Percentiles rank a stretch among this genome's conserved stretches.
Conservation (phyloP, 1,140 invertebrate species). For the Bombus sibiricus region DNA sequence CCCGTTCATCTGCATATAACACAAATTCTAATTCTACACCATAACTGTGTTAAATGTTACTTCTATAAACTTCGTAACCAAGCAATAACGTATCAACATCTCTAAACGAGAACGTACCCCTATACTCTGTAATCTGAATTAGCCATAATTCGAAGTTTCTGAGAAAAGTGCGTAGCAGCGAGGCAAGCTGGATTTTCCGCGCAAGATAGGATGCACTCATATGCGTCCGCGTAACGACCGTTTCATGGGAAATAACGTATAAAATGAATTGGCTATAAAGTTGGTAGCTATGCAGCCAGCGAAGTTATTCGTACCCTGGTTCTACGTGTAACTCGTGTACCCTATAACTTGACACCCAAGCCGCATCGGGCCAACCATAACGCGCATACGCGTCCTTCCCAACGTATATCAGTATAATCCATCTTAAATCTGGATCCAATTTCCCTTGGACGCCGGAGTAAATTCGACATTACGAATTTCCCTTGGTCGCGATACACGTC, state of each 20-base stretch:
- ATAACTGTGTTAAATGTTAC: no score
- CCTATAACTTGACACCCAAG: slow-evolving; percentile 66
- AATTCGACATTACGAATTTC: slow-evolving; percentile 33
- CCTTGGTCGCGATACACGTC: neutral
- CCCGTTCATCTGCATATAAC: no score
- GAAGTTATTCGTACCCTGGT: slow-evolving; percentile 61
- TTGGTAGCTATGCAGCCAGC: slow-evolving; percentile 46
- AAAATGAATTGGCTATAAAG: slow-evolving; percentile 73
- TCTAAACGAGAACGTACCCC: no score
- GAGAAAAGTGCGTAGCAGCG: slow-evolving; percentile 11
- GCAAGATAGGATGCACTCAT: slow-evolving; percentile 50
- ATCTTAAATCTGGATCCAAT: slow-evolving; percentile 60
- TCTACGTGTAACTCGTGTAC: slow-evolving; percentile 54
- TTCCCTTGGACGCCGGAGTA: slow-evolving; percentile 1
- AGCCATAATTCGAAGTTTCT: neutral
- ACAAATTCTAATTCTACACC: no score
- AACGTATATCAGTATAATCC: slow-evolving; percentile 65
- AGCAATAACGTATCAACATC: no score
- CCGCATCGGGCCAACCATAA: slow-evolving; percentile 39
- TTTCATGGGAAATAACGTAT: slow-evolving; percentile 71
- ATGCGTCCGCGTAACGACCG: slow-evolving; percentile 58
- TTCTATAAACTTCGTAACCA: no score
- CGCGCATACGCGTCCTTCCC: slow-evolving; percentile 35
- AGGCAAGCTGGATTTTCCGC: slow-evolving; percentile 43
- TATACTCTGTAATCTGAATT: no score